These are phyloP conservation scores for Volucella zonaria DNA, from an alignment of 2,888 invertebrate species.

Conservation along the genomic window DNA sequence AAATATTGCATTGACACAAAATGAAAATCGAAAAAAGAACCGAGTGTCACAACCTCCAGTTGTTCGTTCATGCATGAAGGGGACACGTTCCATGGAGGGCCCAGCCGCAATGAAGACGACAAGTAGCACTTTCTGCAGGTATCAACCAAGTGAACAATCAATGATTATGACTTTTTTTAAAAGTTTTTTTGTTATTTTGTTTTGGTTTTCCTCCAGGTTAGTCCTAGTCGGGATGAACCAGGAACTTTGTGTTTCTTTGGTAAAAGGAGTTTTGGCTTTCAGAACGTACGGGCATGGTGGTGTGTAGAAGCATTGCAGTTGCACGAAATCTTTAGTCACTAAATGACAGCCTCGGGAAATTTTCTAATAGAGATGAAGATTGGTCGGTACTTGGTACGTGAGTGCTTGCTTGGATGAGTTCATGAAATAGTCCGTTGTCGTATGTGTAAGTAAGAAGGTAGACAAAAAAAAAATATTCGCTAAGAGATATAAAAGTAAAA, in stretches of 20 bases:
- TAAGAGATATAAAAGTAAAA: conserved; percentile 58
- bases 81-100: conserved; percentile 61
- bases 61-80: conserved; percentile 60
- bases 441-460: background rate
- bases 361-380: conserved; percentile 71
- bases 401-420: conserved; percentile 39
- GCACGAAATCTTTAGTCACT: conserved; percentile 70
- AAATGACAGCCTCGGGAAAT: conserved; percentile 67
- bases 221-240: conserved; percentile 17
- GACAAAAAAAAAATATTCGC: conserved; percentile 3
- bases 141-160: conserved; percentile 67
- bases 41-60: conserved; percentile 60
- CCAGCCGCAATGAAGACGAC: conserved; percentile 58
- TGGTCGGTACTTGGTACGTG: conserved; percentile 60
- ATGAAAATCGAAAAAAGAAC: background rate
- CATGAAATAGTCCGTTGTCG: conserved; percentile 22
- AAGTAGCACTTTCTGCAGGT: conserved; percentile 69
- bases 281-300: conserved; percentile 17
- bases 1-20: conserved; percentile 5
- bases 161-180: conserved; percentile 65
- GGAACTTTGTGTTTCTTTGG: conserved; percentile 42
- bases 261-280: conserved; percentile 48
- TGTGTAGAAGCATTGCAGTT: conserved; percentile 44
- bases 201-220: conserved; percentile 8
- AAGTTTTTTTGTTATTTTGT: too few relatives aligned